Evolutionary conservation across 2,888 invertebrate genomes (phyloP), one percentile per base, ranked within the genome.

Genomic region (Plebejus argus): DNA sequence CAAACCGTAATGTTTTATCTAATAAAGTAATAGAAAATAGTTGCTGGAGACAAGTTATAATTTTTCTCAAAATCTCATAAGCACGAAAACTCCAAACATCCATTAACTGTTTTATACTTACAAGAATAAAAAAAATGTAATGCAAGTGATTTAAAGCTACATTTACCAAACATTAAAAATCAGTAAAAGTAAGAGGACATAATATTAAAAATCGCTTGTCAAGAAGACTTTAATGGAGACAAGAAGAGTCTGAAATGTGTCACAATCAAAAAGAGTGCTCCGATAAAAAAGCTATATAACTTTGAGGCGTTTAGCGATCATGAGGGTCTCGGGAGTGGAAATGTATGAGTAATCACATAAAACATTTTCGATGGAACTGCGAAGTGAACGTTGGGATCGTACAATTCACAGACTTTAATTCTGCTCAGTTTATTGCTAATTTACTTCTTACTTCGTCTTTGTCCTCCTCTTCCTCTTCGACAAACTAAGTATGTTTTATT

Each of bases 231-330:
- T 72, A 45, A 72, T 72, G 45, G 72, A 74, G 53, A 72, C 39
- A 45, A 45, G 72, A 72, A 23, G 72, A 74, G 23, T 74, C 74
- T 74, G 74, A 74, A 74, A 74, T 74, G 74, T 53, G 74, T 53
- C 74, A 74, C 72, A 72, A 72, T 74, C 74, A 74, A 74, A 74
- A 74, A 74, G 74, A 74, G 74, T 74, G 74, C 74, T 74, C 53
- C 74, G 74, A 74, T 74, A 74, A 74, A 74, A 74, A 53, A 74
- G 53, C 74, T 28, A 74, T 74, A 74, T 49, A 74, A 74, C 74
- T 74, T 74, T 74, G 74, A 74, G 74, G 49, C 20, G 72, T 72
- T 72, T 72, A 45, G 72, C 72, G 23, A 72, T 74, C 49, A 74
- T 28, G 74, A 74, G 74, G 53, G 74, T 28, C 53, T 53, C 15